Base-by-base conservation (phyloP, 2,888 invertebrate species). In the Melanophora roralis region DNA sequence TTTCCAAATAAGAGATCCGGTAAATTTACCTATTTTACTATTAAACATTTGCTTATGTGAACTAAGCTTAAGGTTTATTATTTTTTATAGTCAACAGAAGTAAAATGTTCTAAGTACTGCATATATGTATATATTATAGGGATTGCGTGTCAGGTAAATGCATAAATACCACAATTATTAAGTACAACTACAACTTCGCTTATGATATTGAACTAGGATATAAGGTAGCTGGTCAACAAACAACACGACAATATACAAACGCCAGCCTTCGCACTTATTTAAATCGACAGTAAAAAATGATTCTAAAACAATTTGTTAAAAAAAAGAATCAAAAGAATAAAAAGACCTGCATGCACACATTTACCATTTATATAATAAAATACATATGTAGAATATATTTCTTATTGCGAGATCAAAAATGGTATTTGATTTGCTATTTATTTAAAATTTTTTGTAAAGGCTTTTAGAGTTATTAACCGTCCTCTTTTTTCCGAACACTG, bases 121-220 rank as follows among this genome's bases (percentile, higher is more conserved):
- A 32, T 60, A 62, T 60, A 27, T 27, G 27, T 27, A 27, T n/a
- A n/a, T n/a, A n/a, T 77, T 43, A 72, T 47, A 12, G 19, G 8
- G 38, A 73, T 73, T 67, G 77, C 77, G 45, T 77, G 74, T 71
- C 38, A 64, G 69, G 65, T 32, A 40, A 49, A 34, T 51, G 19
- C 43, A 55, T 65, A 43, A 51, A 36, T 36, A 23, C 11, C 38
- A 69, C 19, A 34, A 40, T 27, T 27, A 27, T 27, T 27, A 51
- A 14, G 16, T 49, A 19, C 12, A 49, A 23, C 34, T 14, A 45
- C 9, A 43, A 69, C 27, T 40, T 9, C 16, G 16, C 53, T 5
- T 55, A 19, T 64, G 38, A 60, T 65, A 47, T 65, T 79, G 67
- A 77, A 73, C 80, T 81, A 73, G 72, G 73, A 55, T 57, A 73